A percentile compares a stretch with the other conserved stretches of the same genome.
Evolutionary conservation across 2,797 vertebrate species (phyloP).

Genomic region (Poliocrania exsul): DNA sequence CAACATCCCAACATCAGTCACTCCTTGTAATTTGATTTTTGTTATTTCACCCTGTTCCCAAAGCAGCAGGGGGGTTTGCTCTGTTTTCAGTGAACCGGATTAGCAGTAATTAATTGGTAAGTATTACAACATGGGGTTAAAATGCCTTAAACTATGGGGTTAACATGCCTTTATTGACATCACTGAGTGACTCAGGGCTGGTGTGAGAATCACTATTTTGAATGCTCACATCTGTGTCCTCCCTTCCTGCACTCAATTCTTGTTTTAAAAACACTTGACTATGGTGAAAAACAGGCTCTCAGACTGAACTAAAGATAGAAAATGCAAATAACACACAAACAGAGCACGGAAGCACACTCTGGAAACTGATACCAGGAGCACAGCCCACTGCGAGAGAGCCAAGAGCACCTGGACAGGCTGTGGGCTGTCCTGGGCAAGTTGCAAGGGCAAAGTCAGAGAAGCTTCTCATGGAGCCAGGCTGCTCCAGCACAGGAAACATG

Average conservation of each 20-base stretch:
- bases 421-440: neutral
- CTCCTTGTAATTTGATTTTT: neutral
- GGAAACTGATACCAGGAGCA: neutral
- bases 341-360: neutral
- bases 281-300: neutral
- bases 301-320: conserved; percentile 34
- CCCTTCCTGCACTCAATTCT: neutral
- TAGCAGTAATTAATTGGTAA: neutral
- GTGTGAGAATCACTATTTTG: neutral
- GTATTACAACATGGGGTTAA: neutral
- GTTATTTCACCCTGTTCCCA: neutral
- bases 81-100: neutral
- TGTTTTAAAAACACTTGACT: neutral
- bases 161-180: neutral
- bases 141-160: neutral
- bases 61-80: neutral
- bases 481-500: neutral
- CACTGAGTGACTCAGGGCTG: neutral
- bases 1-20: neutral
- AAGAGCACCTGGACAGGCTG: neutral
- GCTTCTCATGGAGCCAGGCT: neutral
- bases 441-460: neutral
- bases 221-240: neutral
- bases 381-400: neutral
- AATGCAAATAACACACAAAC: conserved; percentile 41